Percentiles rank a stretch among this genome's conserved stretches.
These are phyloP conservation scores for Petroica traversi DNA, from an alignment of 2,113 vertebrate species.

Conservation along the genomic window DNA sequence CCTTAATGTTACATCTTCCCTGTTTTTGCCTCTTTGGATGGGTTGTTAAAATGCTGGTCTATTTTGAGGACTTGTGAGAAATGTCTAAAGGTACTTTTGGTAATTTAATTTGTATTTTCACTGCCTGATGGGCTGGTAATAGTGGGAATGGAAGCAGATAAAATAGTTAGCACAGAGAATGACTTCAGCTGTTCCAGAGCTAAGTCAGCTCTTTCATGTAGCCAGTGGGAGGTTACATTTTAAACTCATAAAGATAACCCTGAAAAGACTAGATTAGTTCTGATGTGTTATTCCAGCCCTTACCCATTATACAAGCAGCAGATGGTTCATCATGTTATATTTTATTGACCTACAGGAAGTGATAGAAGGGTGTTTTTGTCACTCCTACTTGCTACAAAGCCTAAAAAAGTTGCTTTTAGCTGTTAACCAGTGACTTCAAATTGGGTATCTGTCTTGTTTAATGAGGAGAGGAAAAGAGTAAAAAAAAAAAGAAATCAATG, in stretches of 20 bases:
- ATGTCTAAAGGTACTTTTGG: neutral
- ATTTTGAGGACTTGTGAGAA: neutral
- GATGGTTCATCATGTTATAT: slow-evolving; percentile 47
- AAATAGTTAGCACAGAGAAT: neutral
- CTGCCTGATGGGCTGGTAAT: neutral
- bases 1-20: neutral
- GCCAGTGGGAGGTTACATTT: slow-evolving; percentile 16
- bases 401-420: slow-evolving; percentile 23
- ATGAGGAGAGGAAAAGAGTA: slow-evolving; percentile 3
- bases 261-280: slow-evolving; percentile 26
- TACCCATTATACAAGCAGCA: slow-evolving; percentile 30
- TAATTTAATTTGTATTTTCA: neutral
- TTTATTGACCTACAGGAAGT: slow-evolving; percentile 53
- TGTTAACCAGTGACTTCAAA: slow-evolving; percentile 27
- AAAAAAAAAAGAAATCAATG: slow-evolving; percentile 4
- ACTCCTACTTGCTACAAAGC: slow-evolving; percentile 39
- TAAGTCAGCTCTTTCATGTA: neutral
- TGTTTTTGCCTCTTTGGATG: neutral
- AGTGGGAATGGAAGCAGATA: neutral
- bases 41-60: neutral
- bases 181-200: neutral
- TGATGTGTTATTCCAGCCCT: slow-evolving; percentile 38
- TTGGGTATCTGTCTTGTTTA: slow-evolving; percentile 32
- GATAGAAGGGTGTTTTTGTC: slow-evolving; percentile 50
- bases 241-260: neutral